Evolutionary conservation across 2,888 invertebrate genomes (phyloP).

Genomic region (Conops quadrifasciatus): DNA sequence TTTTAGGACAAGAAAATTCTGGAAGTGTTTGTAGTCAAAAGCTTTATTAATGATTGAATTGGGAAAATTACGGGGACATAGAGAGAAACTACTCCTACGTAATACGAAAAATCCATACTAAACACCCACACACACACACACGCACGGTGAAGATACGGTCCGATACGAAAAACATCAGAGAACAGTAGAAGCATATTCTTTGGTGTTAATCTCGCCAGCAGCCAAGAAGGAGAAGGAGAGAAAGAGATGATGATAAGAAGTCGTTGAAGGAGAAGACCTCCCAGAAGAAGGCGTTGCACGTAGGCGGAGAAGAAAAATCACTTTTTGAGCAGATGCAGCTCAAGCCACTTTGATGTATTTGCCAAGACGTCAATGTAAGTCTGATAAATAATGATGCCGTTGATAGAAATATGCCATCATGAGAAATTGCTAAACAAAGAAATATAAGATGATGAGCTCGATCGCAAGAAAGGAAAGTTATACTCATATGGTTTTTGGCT

Average conservation of each 20-base stretch:
- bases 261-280: background rate
- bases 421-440: background rate
- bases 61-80: constrained; percentile 35
- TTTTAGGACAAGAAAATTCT: too few relatives aligned
- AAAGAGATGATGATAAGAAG: constrained; percentile 28
- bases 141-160: constrained; percentile 12
- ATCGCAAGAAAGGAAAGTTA: background rate
- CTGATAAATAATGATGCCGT: constrained; percentile 56
- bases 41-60: constrained; percentile 49
- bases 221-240: background rate
- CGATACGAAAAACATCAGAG: too few relatives aligned
- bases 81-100: background rate
- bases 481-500: too few relatives aligned
- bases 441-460: background rate
- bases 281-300: constrained; percentile 1
- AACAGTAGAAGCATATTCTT: constrained; percentile 37
- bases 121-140: constrained; percentile 34
- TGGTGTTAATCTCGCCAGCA: constrained; percentile 40
- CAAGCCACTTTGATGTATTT: constrained; percentile 41
- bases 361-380: constrained; percentile 5
- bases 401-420: constrained; percentile 49
- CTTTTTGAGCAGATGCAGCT: constrained; percentile 34
- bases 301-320: constrained; percentile 22
- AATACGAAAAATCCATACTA: constrained; percentile 33
- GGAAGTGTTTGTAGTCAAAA: constrained; percentile 32